Evolutionary conservation across 2,888 invertebrate species (phyloP).

Genomic region (Oligia fasciuncula): DNA sequence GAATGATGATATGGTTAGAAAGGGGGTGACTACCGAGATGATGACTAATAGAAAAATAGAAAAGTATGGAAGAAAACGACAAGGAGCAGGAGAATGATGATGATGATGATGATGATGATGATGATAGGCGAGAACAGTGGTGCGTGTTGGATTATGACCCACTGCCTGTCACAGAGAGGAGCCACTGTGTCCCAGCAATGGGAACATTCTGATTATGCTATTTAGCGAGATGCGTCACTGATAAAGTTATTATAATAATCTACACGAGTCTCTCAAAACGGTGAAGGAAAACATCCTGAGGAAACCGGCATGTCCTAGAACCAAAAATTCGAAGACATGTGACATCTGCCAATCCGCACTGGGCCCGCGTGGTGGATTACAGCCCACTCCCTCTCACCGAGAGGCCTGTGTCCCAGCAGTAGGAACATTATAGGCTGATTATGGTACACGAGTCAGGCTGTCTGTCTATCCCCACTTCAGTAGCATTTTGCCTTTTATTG

Average conservation of each 20-base stretch:
- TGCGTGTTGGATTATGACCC: neutral
- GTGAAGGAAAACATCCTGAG: too few species aligned
- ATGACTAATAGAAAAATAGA: neutral
- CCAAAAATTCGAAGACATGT: too few species aligned
- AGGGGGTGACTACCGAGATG: neutral
- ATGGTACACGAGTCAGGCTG: neutral
- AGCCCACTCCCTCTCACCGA: too few species aligned
- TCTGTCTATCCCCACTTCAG: conserved; percentile 11
- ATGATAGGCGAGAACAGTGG: neutral
- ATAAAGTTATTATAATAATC: neutral
- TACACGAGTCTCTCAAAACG: too few species aligned
- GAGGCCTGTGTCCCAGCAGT: too few species aligned
- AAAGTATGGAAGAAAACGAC: too few species aligned
- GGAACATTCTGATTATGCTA: neutral
- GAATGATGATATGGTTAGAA: neutral
- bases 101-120: too few species aligned
- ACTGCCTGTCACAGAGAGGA: neutral
- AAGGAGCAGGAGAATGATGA: too few species aligned
- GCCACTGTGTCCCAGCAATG: neutral
- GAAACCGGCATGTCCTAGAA: too few species aligned
- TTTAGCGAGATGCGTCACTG: neutral
- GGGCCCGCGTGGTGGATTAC: too few species aligned
- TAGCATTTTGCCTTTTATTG: neutral
- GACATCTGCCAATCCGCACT: too few species aligned
- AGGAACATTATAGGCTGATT: too few species aligned